Percentiles rank a stretch among this genome's conserved stretches.
Conservation (phyloP, 2,797 vertebrate genomes). For the Austrolebias charrua region DNA sequence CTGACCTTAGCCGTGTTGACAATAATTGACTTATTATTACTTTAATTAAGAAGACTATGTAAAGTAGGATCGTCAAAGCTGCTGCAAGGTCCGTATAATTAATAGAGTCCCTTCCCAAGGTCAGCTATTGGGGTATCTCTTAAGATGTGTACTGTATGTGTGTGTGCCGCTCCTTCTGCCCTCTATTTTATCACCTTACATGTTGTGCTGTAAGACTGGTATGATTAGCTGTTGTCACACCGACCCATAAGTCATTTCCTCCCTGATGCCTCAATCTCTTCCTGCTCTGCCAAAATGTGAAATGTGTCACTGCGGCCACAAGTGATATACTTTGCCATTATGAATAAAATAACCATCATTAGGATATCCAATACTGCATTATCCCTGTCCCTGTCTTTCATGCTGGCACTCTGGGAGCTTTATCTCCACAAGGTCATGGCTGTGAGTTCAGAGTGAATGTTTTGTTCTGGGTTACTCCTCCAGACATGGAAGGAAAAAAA, state of each 20-base stretch:
- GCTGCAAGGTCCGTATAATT: conserved; percentile 69
- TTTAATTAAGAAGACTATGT: conserved; percentile 73
- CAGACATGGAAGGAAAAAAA: conserved; percentile 38
- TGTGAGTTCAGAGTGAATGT: conserved; percentile 42
- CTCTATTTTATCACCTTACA: conserved; percentile 62
- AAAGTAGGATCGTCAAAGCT: conserved; percentile 62
- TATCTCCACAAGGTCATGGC: conserved; percentile 47
- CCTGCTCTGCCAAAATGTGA: conserved; percentile 56
- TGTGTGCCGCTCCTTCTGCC: conserved; percentile 19
- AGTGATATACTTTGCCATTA: conserved; percentile 75
- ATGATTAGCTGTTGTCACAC: conserved; percentile 72
- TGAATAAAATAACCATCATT: conserved; percentile 76
- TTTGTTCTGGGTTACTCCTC: conserved; percentile 40
- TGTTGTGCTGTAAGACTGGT: conserved; percentile 67
- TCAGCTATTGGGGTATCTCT: conserved; percentile 59
- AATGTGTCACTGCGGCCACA: conserved; percentile 64
- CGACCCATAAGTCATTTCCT: conserved; percentile 63
- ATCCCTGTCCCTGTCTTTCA: conserved; percentile 41
- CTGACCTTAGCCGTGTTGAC: conserved; percentile 75
- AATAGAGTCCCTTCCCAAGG: conserved; percentile 75
- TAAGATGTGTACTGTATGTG: conserved; percentile 17
- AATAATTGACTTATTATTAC: conserved; percentile 81
- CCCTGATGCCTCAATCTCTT: conserved; percentile 63
- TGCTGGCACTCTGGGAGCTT: neutral
- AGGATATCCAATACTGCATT: conserved; percentile 56